A percentile compares a stretch with the other conserved stretches of the same genome.
Conservation (phyloP, 1,140 invertebrate genomes). For the Calliphora vicina region DNA sequence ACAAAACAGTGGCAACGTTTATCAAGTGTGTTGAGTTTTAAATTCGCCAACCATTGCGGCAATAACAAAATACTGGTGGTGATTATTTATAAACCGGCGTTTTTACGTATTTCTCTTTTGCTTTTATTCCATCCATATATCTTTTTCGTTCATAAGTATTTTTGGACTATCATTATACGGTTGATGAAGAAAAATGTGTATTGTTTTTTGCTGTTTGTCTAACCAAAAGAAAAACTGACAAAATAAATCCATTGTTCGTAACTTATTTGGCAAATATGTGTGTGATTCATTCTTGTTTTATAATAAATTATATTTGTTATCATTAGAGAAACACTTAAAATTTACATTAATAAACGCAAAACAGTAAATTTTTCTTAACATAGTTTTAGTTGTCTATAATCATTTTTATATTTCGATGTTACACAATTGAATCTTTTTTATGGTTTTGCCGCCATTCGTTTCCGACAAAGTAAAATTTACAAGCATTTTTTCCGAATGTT, state of each 20-base stretch:
- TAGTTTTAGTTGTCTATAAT: too few species aligned
- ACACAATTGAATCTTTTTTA: not conserved
- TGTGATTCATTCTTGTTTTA: too few species aligned
- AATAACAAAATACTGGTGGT: not conserved
- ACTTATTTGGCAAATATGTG: not conserved
- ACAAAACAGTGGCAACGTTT: not conserved
- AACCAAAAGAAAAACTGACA: not conserved
- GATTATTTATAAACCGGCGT: not conserved
- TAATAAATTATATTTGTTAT: too few species aligned
- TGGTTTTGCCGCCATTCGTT: not conserved
- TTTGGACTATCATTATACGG: not conserved
- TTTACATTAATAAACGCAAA: too few species aligned
- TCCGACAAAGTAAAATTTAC: not conserved
- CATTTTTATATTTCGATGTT: too few species aligned
- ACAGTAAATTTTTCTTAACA: too few species aligned
- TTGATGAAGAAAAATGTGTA: not conserved
- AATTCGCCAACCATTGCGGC: not conserved
- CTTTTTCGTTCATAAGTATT: not conserved
- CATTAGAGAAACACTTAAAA: too few species aligned
- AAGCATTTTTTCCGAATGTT: not conserved
- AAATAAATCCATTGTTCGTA: not conserved
- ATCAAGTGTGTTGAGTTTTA: constrained; percentile 6
- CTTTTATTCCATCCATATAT: not conserved
- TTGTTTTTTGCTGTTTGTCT: not conserved
- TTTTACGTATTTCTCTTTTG: not conserved